phyloP scores from a whole-genome alignment of 2,888 invertebrate genomes.

The Agriopis leucophaearia region DNA sequence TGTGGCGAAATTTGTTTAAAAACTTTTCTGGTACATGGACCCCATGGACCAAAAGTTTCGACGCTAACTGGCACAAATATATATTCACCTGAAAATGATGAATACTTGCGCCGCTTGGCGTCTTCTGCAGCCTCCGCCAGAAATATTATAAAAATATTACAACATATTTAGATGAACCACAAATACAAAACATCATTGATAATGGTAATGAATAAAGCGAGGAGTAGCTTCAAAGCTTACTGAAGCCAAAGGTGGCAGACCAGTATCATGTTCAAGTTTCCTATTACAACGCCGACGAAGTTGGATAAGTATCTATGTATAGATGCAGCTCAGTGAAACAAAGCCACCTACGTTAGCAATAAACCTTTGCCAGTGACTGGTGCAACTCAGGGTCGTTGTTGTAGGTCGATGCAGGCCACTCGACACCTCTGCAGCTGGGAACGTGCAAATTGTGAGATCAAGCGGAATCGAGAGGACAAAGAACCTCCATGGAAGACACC shows the following conservation, averaged over 20 bases:
- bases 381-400: conserved; percentile 57
- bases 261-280: conserved; percentile 42
- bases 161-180: neutral
- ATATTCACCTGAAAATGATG: too few relatives aligned
- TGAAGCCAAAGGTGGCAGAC: conserved; percentile 22
- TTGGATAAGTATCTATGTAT: conserved; percentile 44
- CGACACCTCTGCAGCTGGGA: conserved; percentile 49
- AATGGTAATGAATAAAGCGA: neutral
- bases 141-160: too few relatives aligned
- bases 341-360: conserved; percentile 54
- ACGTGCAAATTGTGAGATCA: conserved; percentile 48
- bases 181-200: neutral
- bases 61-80: too few relatives aligned
- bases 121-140: too few relatives aligned
- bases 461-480: conserved; percentile 39
- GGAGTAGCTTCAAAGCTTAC: neutral
- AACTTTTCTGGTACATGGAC: too few relatives aligned
- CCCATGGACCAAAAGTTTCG: too few relatives aligned
- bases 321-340: conserved; percentile 45
- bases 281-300: conserved; percentile 47
- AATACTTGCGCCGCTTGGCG: too few relatives aligned
- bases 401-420: conserved; percentile 60
- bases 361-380: conserved; percentile 56
- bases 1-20: too few relatives aligned
- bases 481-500: neutral